Evolutionary conservation across 2,888 invertebrate species (phyloP).

Genomic region (Tachina grossa): DNA sequence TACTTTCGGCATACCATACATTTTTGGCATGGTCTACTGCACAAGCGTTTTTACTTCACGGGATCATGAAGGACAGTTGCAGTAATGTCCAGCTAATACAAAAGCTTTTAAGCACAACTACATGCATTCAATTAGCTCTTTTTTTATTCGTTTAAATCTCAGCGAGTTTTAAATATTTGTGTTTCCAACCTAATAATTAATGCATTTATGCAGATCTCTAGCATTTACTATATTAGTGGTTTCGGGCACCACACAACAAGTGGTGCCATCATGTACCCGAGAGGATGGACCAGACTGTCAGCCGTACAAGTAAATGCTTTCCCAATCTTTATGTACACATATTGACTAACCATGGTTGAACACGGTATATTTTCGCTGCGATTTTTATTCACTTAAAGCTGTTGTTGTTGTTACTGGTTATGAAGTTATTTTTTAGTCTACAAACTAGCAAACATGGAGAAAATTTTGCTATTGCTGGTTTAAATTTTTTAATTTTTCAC

Average conservation of each 20-base stretch:
- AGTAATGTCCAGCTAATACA: too few species aligned
- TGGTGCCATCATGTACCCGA: slow-evolving; percentile 66
- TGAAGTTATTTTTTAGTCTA: slow-evolving; percentile 59
- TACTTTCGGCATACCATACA: too few species aligned
- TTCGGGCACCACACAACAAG: slow-evolving; percentile 68
- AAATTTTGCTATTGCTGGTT: slow-evolving; percentile 36
- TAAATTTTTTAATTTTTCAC: slow-evolving; percentile 56
- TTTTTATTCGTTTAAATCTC: too few species aligned
- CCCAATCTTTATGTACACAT: slow-evolving; percentile 45
- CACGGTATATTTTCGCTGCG: neutral
- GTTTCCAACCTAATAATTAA: too few species aligned
- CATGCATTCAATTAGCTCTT: too few species aligned
- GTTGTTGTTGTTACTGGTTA: slow-evolving; percentile 26
- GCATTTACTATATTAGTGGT: slow-evolving; percentile 55
- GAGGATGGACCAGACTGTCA: slow-evolving; percentile 66
- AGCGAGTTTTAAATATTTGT: too few species aligned
- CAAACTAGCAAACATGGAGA: slow-evolving; percentile 62
- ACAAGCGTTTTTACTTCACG: too few species aligned
- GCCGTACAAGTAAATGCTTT: slow-evolving; percentile 57
- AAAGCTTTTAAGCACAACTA: too few species aligned
- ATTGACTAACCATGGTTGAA: slow-evolving; percentile 34
- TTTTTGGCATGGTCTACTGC: too few species aligned
- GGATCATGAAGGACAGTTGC: too few species aligned
- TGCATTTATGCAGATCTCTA: too few species aligned
- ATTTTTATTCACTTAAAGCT: slow-evolving; percentile 1